These are phyloP conservation scores for Orussus abietinus DNA, from an alignment of 1,140 invertebrate species.

Conservation along the genomic window DNA sequence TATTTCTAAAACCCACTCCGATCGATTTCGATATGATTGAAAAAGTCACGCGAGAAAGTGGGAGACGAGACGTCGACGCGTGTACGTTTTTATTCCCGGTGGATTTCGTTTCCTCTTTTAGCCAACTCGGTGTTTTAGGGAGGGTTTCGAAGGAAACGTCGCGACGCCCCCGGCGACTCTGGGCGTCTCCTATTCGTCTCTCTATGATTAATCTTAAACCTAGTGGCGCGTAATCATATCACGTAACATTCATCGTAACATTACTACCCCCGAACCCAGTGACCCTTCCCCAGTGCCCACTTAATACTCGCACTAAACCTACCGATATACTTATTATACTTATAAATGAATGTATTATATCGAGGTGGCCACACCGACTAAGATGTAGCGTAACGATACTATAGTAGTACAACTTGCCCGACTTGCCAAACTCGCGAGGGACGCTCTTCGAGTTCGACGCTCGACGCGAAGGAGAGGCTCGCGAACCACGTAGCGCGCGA, in stretches of 20 bases:
- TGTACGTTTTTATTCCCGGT: too few species aligned
- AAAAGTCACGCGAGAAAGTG: too few species aligned
- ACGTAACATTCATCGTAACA: slow-evolving; percentile 29
- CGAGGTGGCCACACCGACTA: slow-evolving; percentile 26
- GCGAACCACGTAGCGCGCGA: slow-evolving; percentile 21
- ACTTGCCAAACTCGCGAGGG: slow-evolving; percentile 49
- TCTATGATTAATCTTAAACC: slow-evolving; percentile 15
- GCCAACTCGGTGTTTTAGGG: too few species aligned
- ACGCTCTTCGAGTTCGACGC: slow-evolving; percentile 15
- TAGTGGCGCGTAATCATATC: slow-evolving; percentile 40
- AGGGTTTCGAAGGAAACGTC: too few species aligned
- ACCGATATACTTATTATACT: slow-evolving; percentile 23
- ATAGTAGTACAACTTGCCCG: slow-evolving; percentile 47
- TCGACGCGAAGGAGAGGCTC: background rate
- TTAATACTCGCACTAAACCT: slow-evolving; percentile 29
- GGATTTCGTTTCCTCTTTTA: too few species aligned
- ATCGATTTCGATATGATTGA: too few species aligned
- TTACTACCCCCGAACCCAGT: slow-evolving; percentile 7
- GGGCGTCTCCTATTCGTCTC: slow-evolving; percentile 1
- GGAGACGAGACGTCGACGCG: too few species aligned
- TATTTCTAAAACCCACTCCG: too few species aligned
- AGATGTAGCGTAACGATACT: slow-evolving; percentile 16
- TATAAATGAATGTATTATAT: slow-evolving; percentile 31
- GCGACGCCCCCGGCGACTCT: background rate
- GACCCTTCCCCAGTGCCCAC: slow-evolving; percentile 8